A percentile compares a stretch with the other conserved stretches of the same genome.
Conservation (phyloP, 1,140 invertebrate genomes). For the Cotesia typhae region DNA sequence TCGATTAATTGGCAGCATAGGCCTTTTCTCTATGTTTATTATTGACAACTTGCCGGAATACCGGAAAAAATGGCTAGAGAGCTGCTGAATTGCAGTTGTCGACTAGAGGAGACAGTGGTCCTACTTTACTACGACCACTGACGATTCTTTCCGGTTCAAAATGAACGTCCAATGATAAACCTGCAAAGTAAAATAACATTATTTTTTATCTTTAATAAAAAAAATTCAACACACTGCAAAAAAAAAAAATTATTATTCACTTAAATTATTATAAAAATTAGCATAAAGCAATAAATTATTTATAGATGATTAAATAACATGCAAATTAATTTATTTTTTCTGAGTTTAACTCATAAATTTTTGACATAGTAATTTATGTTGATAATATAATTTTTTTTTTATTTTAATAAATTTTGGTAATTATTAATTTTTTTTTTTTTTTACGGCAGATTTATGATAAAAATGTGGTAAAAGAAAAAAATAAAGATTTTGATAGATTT, state of each 20-base stretch:
- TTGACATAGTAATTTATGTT: too few relatives aligned
- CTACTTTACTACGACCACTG: conserved; percentile 75
- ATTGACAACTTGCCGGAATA: conserved; percentile 26
- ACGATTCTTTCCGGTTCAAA: conserved; percentile 78
- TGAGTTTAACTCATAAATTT: too few relatives aligned
- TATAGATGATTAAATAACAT: too few relatives aligned
- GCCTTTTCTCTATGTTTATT: conserved; percentile 31
- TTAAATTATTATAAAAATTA: background rate
- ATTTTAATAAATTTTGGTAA: too few relatives aligned
- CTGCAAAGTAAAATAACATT: conserved; percentile 55
- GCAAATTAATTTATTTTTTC: too few relatives aligned
- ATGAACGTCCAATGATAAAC: conserved; percentile 77
- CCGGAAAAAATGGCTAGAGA: conserved; percentile 62
- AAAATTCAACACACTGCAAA: background rate
- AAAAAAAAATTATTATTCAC: conserved; percentile 28
- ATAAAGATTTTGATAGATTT: too few relatives aligned
- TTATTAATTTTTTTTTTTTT: too few relatives aligned
- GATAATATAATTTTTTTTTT: too few relatives aligned
- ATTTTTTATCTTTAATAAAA: conserved; percentile 21
- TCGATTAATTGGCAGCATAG: conserved; percentile 29
- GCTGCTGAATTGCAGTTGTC: conserved; percentile 76
- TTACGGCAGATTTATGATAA: too few relatives aligned
- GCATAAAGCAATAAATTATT: too few relatives aligned
- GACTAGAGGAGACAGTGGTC: conserved; percentile 81
- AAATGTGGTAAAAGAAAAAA: too few relatives aligned